Evolutionary conservation across 2,797 vertebrate genomes (phyloP), one percentile per base, ranked within the genome.

Genomic region (Smutsia temminckii): DNA sequence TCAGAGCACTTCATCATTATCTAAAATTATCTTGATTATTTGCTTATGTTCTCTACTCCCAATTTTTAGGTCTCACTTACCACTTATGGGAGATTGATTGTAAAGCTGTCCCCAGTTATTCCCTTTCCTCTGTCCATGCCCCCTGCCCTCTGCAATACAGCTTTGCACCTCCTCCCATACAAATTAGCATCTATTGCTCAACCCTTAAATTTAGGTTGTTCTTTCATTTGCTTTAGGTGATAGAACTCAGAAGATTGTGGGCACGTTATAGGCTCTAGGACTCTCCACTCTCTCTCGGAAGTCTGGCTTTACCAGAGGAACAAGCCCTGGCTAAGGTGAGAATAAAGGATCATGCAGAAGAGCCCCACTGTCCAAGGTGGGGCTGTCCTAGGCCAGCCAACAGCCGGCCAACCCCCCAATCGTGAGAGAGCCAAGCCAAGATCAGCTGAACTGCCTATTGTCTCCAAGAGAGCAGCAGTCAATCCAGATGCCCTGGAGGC

Each of bases 181-280:
- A 21, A 85, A 8, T 9, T 2, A 8, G 29, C 9, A 8, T 13
- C 23, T 46, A 25, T 23, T 17, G 11, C 8, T 68, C 8, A 9
- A 2, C 17, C 21, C 25, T 27, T 5, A 23, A 42, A 25, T 18
- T 23, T 61, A 59, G 27, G 6, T 53, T 51, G 23, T 9, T 20
- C 23, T 40, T 63, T 63, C 8, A 29, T 57, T 71, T 49, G 20
- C 64, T 42, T 57, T 42, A 71, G 72, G 23, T 23, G 53, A 3
- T 12, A 29, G 18, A 57, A 63, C 2, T 4, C 9, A 32, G 23
- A 84, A 72, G 79, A 79, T 0, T 21, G 8, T 10, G 27, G 21
- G 5, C 42, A 0, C 0, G 0, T 25, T 83, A 2, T 1, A 12
- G 46, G 11, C 49, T 51, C 27, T 66, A 71, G 37, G 32, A 61